Conservation (phyloP, 2,113 vertebrate species). For the Mionectes macconnelli region DNA sequence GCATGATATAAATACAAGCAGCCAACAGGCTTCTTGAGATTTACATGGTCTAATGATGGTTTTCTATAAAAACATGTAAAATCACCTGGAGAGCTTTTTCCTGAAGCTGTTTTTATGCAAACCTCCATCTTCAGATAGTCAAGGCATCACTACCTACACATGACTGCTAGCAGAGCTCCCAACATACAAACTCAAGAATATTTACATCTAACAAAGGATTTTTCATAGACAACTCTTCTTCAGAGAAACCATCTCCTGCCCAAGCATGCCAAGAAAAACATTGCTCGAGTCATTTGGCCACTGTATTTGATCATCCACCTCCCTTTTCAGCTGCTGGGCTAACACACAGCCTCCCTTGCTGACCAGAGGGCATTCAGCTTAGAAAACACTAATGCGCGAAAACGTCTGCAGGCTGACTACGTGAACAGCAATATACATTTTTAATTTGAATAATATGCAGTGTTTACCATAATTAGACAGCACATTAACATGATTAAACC, state of each 20-base stretch:
- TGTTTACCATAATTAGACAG: conserved; percentile 70
- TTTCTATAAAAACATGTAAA: neutral
- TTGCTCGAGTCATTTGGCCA: neutral
- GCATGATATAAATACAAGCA: neutral
- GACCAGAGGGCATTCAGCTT: conserved; percentile 42
- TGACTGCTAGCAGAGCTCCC: neutral
- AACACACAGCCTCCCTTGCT: neutral
- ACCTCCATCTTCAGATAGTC: neutral
- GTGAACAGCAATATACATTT: conserved; percentile 53
- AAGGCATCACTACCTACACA: neutral
- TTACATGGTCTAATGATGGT: neutral
- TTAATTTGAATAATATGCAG: conserved; percentile 65
- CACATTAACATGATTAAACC: conserved; percentile 61
- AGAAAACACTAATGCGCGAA: conserved; percentile 32
- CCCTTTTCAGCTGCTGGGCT: neutral
- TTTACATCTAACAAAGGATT: neutral
- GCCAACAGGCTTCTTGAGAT: neutral
- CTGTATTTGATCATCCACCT: neutral
- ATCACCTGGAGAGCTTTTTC: neutral
- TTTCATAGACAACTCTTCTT: neutral
- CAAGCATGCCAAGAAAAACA: neutral
- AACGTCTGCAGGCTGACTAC: neutral
- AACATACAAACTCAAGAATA: neutral
- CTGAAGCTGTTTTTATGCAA: neutral
- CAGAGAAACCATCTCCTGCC: neutral